Base-by-base conservation (phyloP, 2,797 vertebrate genomes). In the Anguilla obscura region DNA sequence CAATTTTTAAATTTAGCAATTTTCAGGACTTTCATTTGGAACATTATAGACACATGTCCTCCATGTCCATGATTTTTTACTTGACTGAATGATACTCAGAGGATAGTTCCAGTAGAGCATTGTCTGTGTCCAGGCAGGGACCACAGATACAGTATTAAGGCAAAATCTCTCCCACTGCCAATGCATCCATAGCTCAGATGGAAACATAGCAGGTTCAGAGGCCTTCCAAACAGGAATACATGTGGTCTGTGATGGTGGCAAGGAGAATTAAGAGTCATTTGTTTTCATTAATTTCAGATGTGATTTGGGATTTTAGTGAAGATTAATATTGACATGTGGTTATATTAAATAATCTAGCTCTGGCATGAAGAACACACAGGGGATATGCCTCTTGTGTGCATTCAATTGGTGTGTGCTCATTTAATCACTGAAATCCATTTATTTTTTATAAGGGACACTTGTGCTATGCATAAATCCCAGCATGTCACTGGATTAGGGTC, bases 341-440 rank as follows among this genome's bases (percentile, higher is more conserved):
- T n/a, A 50, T 36, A 54, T 86, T 86, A 50, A 48, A 48, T 87
- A 83, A 88, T 88, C 85, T 14, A 80, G 27, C 21, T 86, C 63
- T 60, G 2, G 87, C 3, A 86, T 45, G 86, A 21, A 63, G 71
- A 2, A 33, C 27, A 33, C 27, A 30, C 1, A 40, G 21, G 50
- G 63, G 63, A 52, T 50, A 63, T 10, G 36, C 16, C 36, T 71
- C 48, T n/a, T 82, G 88, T 84, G 30, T 58, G 24, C 58, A 86
- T 60, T 84, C 52, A 48, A 30, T 85, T 83, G 80, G 40, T 86
- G 76, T 12, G 33, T 88, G 24, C 79, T 8, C 40, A 12, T 52
- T 79, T 60, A 74, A 91, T 88, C 74, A 88, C 85, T 85, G 90
- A 86, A 5, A 58, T 6, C 21, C 86, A 88, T 90, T 92, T 89